Base-by-base conservation (phyloP, 2,888 invertebrate genomes). In the Bruchidius siliquastri region DNA sequence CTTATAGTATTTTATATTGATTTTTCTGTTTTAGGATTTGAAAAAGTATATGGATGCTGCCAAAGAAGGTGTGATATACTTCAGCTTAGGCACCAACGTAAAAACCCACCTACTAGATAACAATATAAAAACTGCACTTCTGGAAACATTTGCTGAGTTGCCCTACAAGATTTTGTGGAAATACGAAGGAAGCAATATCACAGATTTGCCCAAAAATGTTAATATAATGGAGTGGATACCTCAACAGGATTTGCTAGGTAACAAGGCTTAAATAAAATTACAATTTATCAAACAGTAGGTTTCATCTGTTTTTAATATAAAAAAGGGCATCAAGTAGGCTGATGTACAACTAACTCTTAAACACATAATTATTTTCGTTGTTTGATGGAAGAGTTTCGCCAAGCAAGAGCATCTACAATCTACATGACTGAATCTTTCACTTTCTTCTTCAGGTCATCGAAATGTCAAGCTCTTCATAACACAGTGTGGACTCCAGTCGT, bases 401-500 rank as follows among this genome's bases (percentile, higher is more conserved):
- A n/a, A n/a, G n/a, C n/a, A n/a, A n/a, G n/a, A n/a, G n/a, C n/a
- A n/a, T n/a, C n/a, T n/a, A n/a, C n/a, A n/a, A n/a, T n/a, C n/a
- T n/a, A n/a, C n/a, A n/a, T n/a, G n/a, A n/a, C n/a, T n/a, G n/a
- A n/a, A n/a, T n/a, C n/a, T n/a, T n/a, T n/a, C n/a, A n/a, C n/a
- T 22, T 71, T 22, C 71, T 8, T n/a, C 74, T 74, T 66, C 67
- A 77, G 77, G 70, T 49, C 77, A 77, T 70, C 74, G 73, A 6
- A 77, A 77, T 30, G 26, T 76, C 13, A 72, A 74, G 68, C 69
- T 77, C 3, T 77, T 77, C 69, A 76, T 77, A 10, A 78, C 76
- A 8, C 78, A 78, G 69, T 76, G 78, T 22, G 78, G 87, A 4
- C 75, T 86, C 1, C 86, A 86, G 69, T 87, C 87, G 0, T 83